Conservation (phyloP, 1,140 invertebrate genomes). For the Latrodectus geometricus region DNA sequence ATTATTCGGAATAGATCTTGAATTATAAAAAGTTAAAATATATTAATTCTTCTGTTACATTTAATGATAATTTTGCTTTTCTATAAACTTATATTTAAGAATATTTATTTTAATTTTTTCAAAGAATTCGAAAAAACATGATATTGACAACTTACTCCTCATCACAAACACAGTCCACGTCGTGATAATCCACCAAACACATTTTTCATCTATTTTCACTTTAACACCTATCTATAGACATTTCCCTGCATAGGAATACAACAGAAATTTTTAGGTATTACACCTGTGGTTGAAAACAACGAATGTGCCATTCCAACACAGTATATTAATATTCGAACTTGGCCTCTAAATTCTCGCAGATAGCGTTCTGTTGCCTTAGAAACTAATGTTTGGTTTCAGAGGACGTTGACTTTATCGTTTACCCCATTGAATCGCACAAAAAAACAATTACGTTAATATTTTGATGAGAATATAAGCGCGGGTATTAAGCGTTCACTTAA, state of each 20-base stretch:
- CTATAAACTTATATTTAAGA: no score
- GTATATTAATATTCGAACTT: conserved; percentile 23
- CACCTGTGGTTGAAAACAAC: no score
- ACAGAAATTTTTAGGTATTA: not conserved
- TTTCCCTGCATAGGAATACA: not conserved
- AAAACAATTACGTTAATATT: conserved; percentile 1
- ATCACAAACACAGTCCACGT: not conserved
- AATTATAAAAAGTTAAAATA: no score
- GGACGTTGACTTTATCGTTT: conserved; percentile 26
- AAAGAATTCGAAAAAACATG: no score
- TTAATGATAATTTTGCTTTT: no score
- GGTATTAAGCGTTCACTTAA: conserved; percentile 28
- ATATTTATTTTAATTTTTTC: no score
- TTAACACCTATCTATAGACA: not conserved
- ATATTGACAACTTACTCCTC: not conserved
- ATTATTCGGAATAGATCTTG: no score
- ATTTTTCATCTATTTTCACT: not conserved
- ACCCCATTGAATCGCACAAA: conserved; percentile 8
- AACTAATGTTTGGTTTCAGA: conserved; percentile 20
- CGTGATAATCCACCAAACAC: conserved; percentile 37
- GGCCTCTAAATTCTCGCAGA: conserved; percentile 38
- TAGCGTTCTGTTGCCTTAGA: conserved; percentile 36
- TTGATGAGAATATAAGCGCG: not conserved
- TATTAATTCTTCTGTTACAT: no score
- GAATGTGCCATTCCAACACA: no score